phyloP scores from a whole-genome alignment of 2,113 vertebrate species.

The Raphicerus campestris region DNA sequence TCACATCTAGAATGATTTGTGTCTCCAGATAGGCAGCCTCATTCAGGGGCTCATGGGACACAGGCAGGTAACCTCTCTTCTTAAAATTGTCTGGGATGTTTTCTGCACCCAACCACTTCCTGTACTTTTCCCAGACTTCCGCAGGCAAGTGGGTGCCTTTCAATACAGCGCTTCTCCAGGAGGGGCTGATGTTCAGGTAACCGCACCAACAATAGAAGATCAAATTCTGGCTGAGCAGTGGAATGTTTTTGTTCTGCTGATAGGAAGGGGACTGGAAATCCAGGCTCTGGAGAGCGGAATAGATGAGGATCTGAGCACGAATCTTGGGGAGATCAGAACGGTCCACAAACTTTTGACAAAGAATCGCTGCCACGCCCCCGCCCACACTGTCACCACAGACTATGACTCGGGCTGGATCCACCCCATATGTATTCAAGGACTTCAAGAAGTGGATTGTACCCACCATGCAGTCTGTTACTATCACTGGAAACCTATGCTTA shows the following conservation, averaged over 20 bases:
- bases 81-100: slow-evolving; percentile 83
- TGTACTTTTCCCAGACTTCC: slow-evolving; percentile 77
- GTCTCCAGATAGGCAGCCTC: slow-evolving; percentile 74
- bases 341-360: slow-evolving; percentile 82
- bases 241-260: slow-evolving; percentile 83
- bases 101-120: slow-evolving; percentile 82
- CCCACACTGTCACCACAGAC: slow-evolving; percentile 87
- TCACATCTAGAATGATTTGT: slow-evolving; percentile 67
- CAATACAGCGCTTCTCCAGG: slow-evolving; percentile 75
- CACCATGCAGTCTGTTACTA: slow-evolving; percentile 79
- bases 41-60: slow-evolving; percentile 52
- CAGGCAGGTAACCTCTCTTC: slow-evolving; percentile 61
- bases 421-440: slow-evolving; percentile 76
- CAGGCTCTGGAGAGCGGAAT: slow-evolving; percentile 82
- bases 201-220: slow-evolving; percentile 75
- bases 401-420: slow-evolving; percentile 80
- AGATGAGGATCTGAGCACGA: slow-evolving; percentile 89
- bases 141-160: slow-evolving; percentile 80
- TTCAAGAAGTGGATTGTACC: slow-evolving; percentile 86
- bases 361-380: slow-evolving; percentile 78
- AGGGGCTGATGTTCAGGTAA: slow-evolving; percentile 77
- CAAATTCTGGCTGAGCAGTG: slow-evolving; percentile 77
- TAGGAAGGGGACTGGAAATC: slow-evolving; percentile 90
- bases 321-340: slow-evolving; percentile 78
- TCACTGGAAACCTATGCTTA: slow-evolving; percentile 80